Base-by-base conservation (phyloP, 2,113 vertebrate species). In the Glaucidium brasilianum region DNA sequence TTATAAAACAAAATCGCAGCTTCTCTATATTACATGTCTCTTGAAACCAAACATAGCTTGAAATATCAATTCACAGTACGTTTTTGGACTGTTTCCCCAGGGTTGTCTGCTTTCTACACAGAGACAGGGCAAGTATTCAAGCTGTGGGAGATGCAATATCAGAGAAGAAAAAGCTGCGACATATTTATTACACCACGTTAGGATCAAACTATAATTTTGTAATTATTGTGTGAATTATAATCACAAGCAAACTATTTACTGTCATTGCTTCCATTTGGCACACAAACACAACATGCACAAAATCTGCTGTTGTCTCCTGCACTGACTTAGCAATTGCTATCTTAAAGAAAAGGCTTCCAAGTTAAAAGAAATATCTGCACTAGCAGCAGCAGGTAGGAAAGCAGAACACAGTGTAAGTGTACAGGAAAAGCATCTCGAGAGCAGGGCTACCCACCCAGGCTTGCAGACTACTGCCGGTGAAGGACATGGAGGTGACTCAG, bases 401-500 rank as follows among this genome's bases (percentile, higher is more conserved):
- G 77, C 53, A 67, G 82, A 88, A 66, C 14, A 56, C 17, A 21
- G 25, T 4, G 19, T 1, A 8, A 80, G 27, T 2, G 10, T 4
- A 37, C 7, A 35, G 59, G 63, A 64, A 77, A 95, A 88, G 49
- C 63, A 52, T 32, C 79, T 34, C 0, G 4, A 73, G 63, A 53
- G 71, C 26, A 59, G 45, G 27, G 50, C 19, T 22, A 12, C 10
- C 32, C 73, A 50, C 26, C 6, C 49, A 60, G 88, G 37, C 58
- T 43, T 52, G 68, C 37, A 71, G 78, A 8, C 43, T 30, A 75
- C 78, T 56, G 90, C 91, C 91, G 60, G 6, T 49, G 32, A 77
- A 94, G 90, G 80, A 83, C 93, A 39, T 4, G 52, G 74, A 80
- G 93, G 77, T 85, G 85, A 94, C 47, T 94, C 56, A 81, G 67